phyloP scores from a whole-genome alignment of 2,797 vertebrate genomes.

The Geotria australis region DNA sequence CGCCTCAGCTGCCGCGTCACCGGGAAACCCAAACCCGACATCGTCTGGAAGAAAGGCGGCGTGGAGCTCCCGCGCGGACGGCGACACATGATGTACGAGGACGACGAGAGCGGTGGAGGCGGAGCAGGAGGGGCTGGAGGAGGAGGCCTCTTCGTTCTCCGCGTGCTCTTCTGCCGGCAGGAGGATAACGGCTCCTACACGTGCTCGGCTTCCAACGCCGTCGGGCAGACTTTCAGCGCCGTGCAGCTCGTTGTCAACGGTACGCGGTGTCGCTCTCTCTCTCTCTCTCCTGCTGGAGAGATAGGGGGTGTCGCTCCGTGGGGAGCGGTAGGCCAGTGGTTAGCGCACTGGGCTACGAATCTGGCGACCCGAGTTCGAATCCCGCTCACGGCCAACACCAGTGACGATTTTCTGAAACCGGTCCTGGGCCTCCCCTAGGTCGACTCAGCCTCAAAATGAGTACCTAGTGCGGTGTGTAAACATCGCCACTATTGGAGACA shows the following conservation, averaged over 20 bases:
- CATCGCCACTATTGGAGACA: no score
- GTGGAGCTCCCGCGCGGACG: slow-evolving; percentile 44
- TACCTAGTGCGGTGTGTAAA: no score
- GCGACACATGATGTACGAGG: slow-evolving; percentile 71
- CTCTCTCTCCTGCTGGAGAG: no score
- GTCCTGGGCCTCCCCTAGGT: no score
- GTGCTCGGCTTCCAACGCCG: slow-evolving; percentile 81
- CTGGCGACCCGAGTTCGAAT: no score
- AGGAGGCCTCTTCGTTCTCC: slow-evolving; percentile 95
- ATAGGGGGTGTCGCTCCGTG: no score
- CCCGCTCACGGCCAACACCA: no score
- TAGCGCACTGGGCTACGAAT: no score
- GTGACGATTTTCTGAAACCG: no score
- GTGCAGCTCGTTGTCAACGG: slow-evolving; percentile 80
- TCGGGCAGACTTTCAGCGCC: slow-evolving; percentile 83
- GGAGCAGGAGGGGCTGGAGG: no score
- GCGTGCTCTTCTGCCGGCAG: slow-evolving; percentile 86
- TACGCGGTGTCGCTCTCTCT: slow-evolving; percentile 8
- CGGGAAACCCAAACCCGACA: slow-evolving; percentile 74
- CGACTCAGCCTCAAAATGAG: no score
- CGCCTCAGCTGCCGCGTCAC: slow-evolving; percentile 94
- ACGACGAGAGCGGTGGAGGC: slow-evolving; percentile 21
- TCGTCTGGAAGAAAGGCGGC: slow-evolving; percentile 80
- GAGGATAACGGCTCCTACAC: slow-evolving; percentile 71
- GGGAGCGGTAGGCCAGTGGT: no score